Base-by-base conservation (phyloP, 1,140 invertebrate species). In the Pseudomyrmex flavicornis region DNA sequence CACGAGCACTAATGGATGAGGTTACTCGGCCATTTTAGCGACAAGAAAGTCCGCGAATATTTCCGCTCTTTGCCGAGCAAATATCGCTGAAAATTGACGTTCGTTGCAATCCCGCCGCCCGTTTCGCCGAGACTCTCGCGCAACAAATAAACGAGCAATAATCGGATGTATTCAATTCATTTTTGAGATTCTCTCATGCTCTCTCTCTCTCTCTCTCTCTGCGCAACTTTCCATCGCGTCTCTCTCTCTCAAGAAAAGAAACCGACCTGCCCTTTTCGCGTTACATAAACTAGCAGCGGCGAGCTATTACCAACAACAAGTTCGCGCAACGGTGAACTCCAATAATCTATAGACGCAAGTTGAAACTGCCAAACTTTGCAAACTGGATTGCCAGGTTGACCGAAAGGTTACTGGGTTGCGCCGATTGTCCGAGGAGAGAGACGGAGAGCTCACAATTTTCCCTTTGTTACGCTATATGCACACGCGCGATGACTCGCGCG, bases 261-360 rank as follows among this genome's bases (percentile, higher is more conserved):
- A 86, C 69, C 35, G 5, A 35, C 5, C 35, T 35, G 5, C 0
- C 35, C 0, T 35, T 84, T 87, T 84, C 68, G 61, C 35, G 61
- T 50, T 8, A 48, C 79, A 58, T 52, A 54, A 75, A 70, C 26
- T 69, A 75, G 75, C 73, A 54, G 35, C 56, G 50, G 52, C 54
- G 17, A n/a, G 70, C 50, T 83, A 35, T 77, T 76, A 70, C 69
- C 76, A 56, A 52, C 54, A 69, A 70, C 58, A 58, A 59, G 61
- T 15, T 63, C 15, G 22, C 44, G 44, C 52, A 50, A 2, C 35
- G n/a, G 61, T 44, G 48, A 92, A 91, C 84, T 92, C 86, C 82
- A 46, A 88, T 91, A 91, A 92, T 92, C 90, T 89, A 54, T 54
- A 69, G 83, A 88, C 83, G 89, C 88, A 90, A 92, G 91, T 91